phyloP scores from a whole-genome alignment of 2,113 vertebrate genomes.

The Zeus faber region DNA sequence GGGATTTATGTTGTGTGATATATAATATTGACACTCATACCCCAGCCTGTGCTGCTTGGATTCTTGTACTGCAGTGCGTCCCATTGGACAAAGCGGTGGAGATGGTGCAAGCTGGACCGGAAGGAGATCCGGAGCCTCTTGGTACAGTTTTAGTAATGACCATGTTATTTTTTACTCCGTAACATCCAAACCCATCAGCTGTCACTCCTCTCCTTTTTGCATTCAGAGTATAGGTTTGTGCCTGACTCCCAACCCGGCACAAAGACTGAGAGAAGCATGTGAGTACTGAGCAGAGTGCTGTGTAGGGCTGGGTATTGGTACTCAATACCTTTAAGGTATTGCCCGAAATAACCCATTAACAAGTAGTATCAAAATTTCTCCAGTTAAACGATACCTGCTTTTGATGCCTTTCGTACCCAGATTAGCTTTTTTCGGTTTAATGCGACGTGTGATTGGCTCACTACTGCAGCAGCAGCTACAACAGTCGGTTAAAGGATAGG shows the following conservation, averaged over 20 bases:
- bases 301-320: no score
- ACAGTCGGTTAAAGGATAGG: no score
- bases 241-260: constrained; percentile 76
- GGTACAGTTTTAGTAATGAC: constrained; percentile 66
- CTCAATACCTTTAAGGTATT: constrained; percentile 4
- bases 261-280: constrained; percentile 66
- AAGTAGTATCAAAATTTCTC: no score
- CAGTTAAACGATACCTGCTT: no score
- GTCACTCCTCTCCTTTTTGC: constrained; percentile 15
- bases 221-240: constrained; percentile 73
- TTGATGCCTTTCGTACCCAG: no score
- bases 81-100: constrained; percentile 47
- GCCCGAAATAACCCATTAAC: no score
- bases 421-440: no score
- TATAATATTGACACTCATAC: background rate
- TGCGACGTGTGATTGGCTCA: no score
- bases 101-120: constrained; percentile 30
- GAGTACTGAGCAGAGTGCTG: constrained; percentile 57
- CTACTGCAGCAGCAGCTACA: no score
- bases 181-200: background rate
- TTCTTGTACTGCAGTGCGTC: constrained; percentile 47
- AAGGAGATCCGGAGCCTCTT: constrained; percentile 30
- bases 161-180: background rate
- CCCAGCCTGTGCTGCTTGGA: constrained; percentile 1
- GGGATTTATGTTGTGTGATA: no score